These are phyloP conservation scores for Garra rufa DNA, from an alignment of 2,113 vertebrate species.

Conservation along the genomic window DNA sequence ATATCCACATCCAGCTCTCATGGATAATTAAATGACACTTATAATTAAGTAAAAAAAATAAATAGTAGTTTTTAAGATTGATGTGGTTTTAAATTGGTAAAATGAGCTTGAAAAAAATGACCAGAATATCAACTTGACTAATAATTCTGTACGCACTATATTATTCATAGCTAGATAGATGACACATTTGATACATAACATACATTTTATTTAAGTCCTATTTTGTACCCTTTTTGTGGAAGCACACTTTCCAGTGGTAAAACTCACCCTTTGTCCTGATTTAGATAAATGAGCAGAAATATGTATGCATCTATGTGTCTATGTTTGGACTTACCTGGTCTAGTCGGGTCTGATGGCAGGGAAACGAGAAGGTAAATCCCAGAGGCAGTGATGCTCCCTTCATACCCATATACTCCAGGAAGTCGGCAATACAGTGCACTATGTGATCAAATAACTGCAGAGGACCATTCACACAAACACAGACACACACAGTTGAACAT, in stretches of 20 bases:
- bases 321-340: slow-evolving; percentile 81
- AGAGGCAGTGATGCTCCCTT: slow-evolving; percentile 87
- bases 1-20: too few species aligned
- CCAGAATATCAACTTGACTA: too few species aligned
- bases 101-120: too few species aligned
- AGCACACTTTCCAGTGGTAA: neutral
- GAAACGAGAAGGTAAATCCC: slow-evolving; percentile 98
- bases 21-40: too few species aligned
- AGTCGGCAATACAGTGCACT: slow-evolving; percentile 89
- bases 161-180: too few species aligned
- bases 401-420: slow-evolving; percentile 97
- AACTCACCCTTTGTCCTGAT: neutral
- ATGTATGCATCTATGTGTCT: neutral
- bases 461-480: neutral
- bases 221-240: neutral
- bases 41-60: too few species aligned
- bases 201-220: neutral
- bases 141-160: too few species aligned
- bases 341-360: slow-evolving; percentile 89
- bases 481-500: neutral
- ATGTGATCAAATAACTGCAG: slow-evolving; percentile 93
- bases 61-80: too few species aligned
- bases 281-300: neutral
- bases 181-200: too few species aligned
- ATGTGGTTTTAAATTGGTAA: too few species aligned